Percentiles rank a stretch among this genome's conserved stretches.
These are phyloP conservation scores for Podarcis lilfordi DNA, from an alignment of 2,797 vertebrate genomes.

Conservation along the genomic window DNA sequence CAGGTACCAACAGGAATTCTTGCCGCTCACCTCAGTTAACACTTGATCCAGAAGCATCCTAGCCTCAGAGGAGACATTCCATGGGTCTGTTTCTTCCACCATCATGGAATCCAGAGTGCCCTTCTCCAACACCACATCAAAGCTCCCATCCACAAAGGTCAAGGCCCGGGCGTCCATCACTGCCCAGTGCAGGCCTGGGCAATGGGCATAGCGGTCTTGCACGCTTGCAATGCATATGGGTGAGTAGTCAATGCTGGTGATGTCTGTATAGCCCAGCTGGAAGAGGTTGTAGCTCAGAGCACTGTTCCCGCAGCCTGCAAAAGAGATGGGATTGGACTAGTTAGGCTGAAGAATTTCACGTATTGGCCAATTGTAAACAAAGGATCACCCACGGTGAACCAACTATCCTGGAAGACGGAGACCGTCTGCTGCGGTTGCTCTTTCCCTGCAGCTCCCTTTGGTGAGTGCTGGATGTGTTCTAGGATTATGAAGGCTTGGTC, in stretches of 20 bases:
- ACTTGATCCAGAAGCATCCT: constrained; percentile 78
- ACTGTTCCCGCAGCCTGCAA: constrained; percentile 91
- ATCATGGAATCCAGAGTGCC: constrained; percentile 89
- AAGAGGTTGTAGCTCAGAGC: constrained; percentile 87
- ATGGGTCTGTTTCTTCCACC: constrained; percentile 88
- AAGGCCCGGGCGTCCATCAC: constrained; percentile 88
- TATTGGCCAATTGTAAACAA: background rate
- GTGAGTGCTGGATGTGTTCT: background rate
- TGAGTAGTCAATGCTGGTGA: constrained; percentile 93
- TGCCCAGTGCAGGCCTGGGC: constrained; percentile 84
- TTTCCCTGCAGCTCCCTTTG: background rate
- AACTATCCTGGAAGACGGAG: background rate
- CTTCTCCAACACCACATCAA: constrained; percentile 91
- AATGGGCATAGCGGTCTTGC: constrained; percentile 77
- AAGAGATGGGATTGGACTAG: background rate
- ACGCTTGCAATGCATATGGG: constrained; percentile 86
- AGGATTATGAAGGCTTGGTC: background rate
- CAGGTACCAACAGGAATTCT: background rate
- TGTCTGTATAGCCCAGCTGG: constrained; percentile 80
- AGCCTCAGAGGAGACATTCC: constrained; percentile 80
- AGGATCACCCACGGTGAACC: background rate
- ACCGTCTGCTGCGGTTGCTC: background rate
- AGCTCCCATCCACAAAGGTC: constrained; percentile 79
- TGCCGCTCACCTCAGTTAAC: constrained; percentile 74
- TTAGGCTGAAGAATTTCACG: background rate